These are phyloP conservation scores for Sebastes oblongus DNA, from an alignment of 2,797 vertebrate genomes.

Conservation along the genomic window DNA sequence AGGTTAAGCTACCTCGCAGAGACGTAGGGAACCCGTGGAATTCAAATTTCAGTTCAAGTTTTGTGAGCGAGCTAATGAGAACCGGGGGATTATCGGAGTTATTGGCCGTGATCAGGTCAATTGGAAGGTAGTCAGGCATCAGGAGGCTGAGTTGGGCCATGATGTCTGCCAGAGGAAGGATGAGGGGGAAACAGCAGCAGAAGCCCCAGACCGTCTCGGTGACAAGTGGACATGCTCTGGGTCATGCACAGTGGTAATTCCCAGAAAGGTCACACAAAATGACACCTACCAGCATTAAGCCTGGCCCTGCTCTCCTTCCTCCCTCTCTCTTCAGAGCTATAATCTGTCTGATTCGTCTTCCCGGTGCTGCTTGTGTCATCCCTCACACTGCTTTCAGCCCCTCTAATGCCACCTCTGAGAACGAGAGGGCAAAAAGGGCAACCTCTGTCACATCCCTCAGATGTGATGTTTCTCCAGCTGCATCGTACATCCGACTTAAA, in stretches of 20 bases:
- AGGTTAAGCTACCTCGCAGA: slow-evolving; percentile 62
- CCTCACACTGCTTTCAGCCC: slow-evolving; percentile 50
- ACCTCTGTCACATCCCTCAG: slow-evolving; percentile 50
- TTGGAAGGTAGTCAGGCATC: slow-evolving; percentile 27
- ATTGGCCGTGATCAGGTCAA: slow-evolving; percentile 42
- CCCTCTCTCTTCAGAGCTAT: slow-evolving; percentile 44
- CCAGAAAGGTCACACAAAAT: slow-evolving; percentile 67
- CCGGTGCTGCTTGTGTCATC: slow-evolving; percentile 53
- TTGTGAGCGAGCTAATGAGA: slow-evolving; percentile 44
- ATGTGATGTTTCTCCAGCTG: slow-evolving; percentile 50
- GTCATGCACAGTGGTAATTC: slow-evolving; percentile 60
- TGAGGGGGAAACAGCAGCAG: slow-evolving; percentile 2
- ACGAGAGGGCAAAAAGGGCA: slow-evolving; percentile 43
- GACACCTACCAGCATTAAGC: slow-evolving; percentile 56
- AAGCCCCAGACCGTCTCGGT: slow-evolving; percentile 35
- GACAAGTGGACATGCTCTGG: slow-evolving; percentile 42
- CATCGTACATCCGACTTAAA: slow-evolving; percentile 9
- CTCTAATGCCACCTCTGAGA: slow-evolving; percentile 57
- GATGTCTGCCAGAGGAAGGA: slow-evolving; percentile 5
- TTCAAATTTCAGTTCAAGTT: slow-evolving; percentile 48
- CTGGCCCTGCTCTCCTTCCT: slow-evolving; percentile 27
- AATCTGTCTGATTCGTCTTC: slow-evolving; percentile 65
- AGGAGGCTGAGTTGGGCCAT: slow-evolving; percentile 4
- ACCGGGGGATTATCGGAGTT: slow-evolving; percentile 52
- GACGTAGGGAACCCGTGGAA: slow-evolving; percentile 32